Base-by-base conservation (phyloP, 2,797 vertebrate genomes). In the Anguilla anguilla region DNA sequence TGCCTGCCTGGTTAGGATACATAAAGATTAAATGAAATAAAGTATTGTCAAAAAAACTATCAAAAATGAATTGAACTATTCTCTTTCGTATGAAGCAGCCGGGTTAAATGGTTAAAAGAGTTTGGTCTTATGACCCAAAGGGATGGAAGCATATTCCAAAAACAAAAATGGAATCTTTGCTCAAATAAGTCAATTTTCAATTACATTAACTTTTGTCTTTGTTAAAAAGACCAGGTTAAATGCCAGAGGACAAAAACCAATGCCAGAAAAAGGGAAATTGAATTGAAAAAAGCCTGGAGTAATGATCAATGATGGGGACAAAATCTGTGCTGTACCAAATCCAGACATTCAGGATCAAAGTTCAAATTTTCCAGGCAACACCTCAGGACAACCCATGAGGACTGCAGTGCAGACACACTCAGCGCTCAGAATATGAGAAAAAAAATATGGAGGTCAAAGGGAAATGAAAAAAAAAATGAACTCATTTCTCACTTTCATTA, bases 381-480 rank as follows among this genome's bases (percentile, higher is more conserved):
- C 57, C 57, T 13, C 57, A 59, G 57, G 17, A 19, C 22, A 25
- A 64, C 17, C 13, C 15, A 59, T 13, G 57, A 59, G 5, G 22
- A 64, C 59, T 22, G 25, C 25, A n/a, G 25, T n/a, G 61, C 17
- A 22, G 6, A 22, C 61, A 25, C n/a, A 69, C 64, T 7, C 64
- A 28, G 64, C 25, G 28, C 64, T 69, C 64, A 6, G 25, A 28
- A 9, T 9, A 69, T 69, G 64, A 69, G n/a, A 28, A 2, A 69
- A n/a, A 6, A 69, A n/a, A 92, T 91, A 90, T 88, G 89, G 89
- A 17, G 35, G 87, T 86, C 86, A 79, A 17, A 77, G 72, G 31
- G 89, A 91, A 77, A 39, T 35, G 31, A n/a, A 69, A 69, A 69
- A 67, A n/a, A 69, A 69, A 69, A 69, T 28, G 64, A 28, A 25